phyloP scores from a whole-genome alignment of 2,888 invertebrate genomes.

The Cantharis flavilabris region DNA sequence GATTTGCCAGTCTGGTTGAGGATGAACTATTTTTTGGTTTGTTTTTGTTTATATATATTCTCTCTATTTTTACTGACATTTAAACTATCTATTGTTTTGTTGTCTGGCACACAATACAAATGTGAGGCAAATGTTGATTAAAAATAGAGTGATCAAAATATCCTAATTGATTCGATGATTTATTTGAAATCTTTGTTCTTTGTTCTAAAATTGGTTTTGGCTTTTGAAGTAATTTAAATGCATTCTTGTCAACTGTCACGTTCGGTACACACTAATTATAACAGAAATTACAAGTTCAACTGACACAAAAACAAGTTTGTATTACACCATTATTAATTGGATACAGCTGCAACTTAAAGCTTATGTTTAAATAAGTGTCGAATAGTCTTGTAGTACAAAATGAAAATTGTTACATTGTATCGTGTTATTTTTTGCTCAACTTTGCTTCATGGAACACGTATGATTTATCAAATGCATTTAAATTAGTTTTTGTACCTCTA shows the following conservation, averaged over 20 bases:
- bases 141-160: no score
- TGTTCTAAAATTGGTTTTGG: not conserved
- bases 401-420: not conserved
- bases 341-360: not conserved
- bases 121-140: no score
- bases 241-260: not conserved
- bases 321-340: not conserved
- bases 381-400: not conserved
- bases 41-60: no score
- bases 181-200: not conserved
- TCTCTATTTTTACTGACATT: no score
- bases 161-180: not conserved
- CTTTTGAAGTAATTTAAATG: not conserved
- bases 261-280: not conserved
- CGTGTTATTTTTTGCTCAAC: not conserved
- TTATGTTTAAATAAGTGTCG: not conserved
- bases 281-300: not conserved
- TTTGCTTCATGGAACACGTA: not conserved
- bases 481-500: not conserved
- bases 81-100: not conserved
- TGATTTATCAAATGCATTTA: not conserved
- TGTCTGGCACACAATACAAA: not conserved
- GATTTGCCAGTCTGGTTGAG: no score
- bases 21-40: no score
- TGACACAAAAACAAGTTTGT: not conserved